phyloP scores from a whole-genome alignment of 2,113 vertebrate genomes.

The Mionectes macconnelli region DNA sequence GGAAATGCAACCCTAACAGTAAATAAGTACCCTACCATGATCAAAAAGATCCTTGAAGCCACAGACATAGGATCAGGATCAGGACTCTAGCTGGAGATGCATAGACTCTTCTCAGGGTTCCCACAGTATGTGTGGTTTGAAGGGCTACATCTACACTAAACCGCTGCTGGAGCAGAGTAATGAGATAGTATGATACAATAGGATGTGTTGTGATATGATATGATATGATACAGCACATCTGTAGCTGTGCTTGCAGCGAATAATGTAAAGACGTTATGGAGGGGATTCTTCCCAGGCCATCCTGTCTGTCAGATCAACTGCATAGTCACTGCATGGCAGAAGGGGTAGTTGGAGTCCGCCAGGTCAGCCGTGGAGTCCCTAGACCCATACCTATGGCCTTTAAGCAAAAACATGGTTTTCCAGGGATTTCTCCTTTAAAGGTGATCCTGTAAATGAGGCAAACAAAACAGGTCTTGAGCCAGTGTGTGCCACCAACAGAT shows the following conservation, averaged over 20 bases:
- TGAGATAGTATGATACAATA: not conserved
- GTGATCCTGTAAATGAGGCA: not conserved
- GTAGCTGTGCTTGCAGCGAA: not conserved
- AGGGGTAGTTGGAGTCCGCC: not conserved
- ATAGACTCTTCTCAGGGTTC: not conserved
- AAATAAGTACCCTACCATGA: not conserved
- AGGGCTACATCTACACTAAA: not conserved
- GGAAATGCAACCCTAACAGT: not conserved
- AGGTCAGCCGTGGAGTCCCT: not conserved
- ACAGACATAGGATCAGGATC: accelerated
- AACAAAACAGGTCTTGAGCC: not conserved
- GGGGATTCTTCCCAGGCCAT: not conserved
- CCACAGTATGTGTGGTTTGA: not conserved
- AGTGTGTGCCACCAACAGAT: not conserved
- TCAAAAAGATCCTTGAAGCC: not conserved
- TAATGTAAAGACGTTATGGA: not conserved
- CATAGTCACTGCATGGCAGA: not conserved
- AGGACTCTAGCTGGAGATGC: not conserved
- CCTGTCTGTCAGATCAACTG: not conserved
- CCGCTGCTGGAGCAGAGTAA: not conserved
- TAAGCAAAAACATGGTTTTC: not conserved
- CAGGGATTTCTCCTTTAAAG: not conserved
- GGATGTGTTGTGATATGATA: not conserved
- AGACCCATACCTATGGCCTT: not conserved
- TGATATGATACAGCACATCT: not conserved